Base-by-base conservation (phyloP, 2,888 invertebrate species). In the Helobdella robusta region DNA sequence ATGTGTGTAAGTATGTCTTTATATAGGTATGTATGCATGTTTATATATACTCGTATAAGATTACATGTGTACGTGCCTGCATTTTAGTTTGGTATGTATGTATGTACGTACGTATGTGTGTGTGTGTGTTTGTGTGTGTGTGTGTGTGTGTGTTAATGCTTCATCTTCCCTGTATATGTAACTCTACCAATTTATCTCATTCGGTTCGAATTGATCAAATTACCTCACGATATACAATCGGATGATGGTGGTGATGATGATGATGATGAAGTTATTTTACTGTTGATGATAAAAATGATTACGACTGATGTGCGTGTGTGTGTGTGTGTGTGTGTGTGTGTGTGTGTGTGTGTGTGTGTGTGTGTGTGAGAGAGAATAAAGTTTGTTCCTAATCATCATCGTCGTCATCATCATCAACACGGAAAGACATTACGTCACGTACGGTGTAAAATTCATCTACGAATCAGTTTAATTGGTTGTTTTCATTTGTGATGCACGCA, bases 251-350 rank as follows among this genome's bases (percentile, higher is more conserved):
- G n/a, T 40, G 11, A 40, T n/a, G 44, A 40, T 40, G 44, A 15
- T 40, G n/a, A 40, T 40, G 44, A 15, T 40, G 44, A 40, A n/a
- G 44, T 15, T 40, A 40, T 11, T 15, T 15, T 11, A 15, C 44
- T 11, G n/a, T 40, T 40, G 44, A 15, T 40, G 44, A 40, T 40
- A n/a, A 40, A 15, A n/a, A 11, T 40, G 44, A 40, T 40, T 11
- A 15, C 11, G 11, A 40, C n/a, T 40, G 11, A 15, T 40, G 44
- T 40, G n/a, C n/a, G 44, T 59, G 32, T 59, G 59, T 59, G 59
- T 35, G 59, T 32, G 59, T 59, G 30, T 59, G 36, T 35, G 36
- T 36, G 59, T 30, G 36, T 59, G 36, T 35, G 59, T 36, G 36
- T 59, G 36, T 30, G 34, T 59, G 2, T 36, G 34, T 36, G 59